Evolutionary conservation across 2,888 invertebrate species (phyloP).

Genomic region (Hybos culiciformis): DNA sequence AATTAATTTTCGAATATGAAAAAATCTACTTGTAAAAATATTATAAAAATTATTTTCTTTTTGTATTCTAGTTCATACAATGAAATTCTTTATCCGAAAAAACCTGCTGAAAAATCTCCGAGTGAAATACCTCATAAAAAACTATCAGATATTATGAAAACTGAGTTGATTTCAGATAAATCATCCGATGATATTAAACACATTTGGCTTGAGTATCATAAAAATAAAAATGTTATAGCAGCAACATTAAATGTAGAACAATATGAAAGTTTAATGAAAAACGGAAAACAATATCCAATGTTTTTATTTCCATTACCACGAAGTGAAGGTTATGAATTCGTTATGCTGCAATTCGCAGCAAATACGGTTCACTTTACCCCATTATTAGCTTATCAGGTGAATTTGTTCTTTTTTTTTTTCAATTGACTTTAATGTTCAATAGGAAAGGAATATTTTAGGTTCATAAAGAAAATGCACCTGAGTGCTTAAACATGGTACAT

Average conservation of each 20-base stretch:
- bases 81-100: constrained; percentile 51
- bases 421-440: neutral
- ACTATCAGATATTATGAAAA: constrained; percentile 60
- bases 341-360: constrained; percentile 59
- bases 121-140: constrained; percentile 34
- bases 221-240: constrained; percentile 59
- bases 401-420: neutral
- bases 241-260: constrained; percentile 51
- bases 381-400: constrained; percentile 65
- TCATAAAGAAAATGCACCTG: constrained; percentile 79
- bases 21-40: neutral
- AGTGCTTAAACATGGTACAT: constrained; percentile 66
- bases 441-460: constrained; percentile 36
- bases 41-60: neutral
- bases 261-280: constrained; percentile 44
- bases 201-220: constrained; percentile 74
- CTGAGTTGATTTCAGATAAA: constrained; percentile 59
- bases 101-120: constrained; percentile 24
- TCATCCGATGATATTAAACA: constrained; percentile 51
- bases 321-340: constrained; percentile 73
- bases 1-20: neutral
- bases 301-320: constrained; percentile 72
- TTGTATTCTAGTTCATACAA: constrained; percentile 42
- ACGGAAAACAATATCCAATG: constrained; percentile 46
- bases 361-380: constrained; percentile 73